Base-by-base conservation (phyloP, 2,113 vertebrate species). In the Malurus cyaneus region DNA sequence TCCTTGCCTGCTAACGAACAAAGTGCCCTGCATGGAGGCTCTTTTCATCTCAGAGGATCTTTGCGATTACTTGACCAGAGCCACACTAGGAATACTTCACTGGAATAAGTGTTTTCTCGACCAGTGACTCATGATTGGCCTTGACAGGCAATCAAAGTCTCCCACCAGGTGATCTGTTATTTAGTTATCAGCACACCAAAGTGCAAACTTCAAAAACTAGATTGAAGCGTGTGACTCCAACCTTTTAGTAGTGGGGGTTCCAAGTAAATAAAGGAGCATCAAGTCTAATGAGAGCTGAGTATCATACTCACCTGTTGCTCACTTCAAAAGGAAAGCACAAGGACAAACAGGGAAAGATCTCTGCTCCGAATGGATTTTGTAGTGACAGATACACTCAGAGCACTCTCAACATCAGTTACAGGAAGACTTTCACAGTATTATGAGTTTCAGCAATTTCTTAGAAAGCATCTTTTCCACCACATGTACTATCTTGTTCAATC, bases 71-170 rank as follows among this genome's bases (percentile, higher is more conserved):
- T 88, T 83, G 81, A 80, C 81, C 8, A 4, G 36, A 72, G 78
- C 92, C 88, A 83, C 44, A 71, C 59, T 5, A 83, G 34, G 47
- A 83, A 80, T n/a, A 71, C 52, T 60, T 86, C 32, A 26, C 94
- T 86, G 73, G 70, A 87, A 61, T 72, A 89, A 94, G 59, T 74
- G 59, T 89, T 88, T 94, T 93, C 74, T 86, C 59, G 57, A 46
- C 25, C 81, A 69, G 66, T 61, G 71, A 82, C 39, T 80, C 50
- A 31, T 88, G 85, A 92, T 32, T 61, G 74, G 74, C 26, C 76
- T 94, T 95, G 71, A 94, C 92, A 94, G 59, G 90, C 92, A 92
- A 93, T 88, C 96, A 94, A 57, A 86, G 50, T 61, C 76, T 92
- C 93, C 62, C 90, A 88, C 41, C 67, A 91, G 81, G 85, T 69